These are phyloP conservation scores for Euphonia xanthogaster DNA, from an alignment of 2,797 vertebrate genomes.

Conservation along the genomic window DNA sequence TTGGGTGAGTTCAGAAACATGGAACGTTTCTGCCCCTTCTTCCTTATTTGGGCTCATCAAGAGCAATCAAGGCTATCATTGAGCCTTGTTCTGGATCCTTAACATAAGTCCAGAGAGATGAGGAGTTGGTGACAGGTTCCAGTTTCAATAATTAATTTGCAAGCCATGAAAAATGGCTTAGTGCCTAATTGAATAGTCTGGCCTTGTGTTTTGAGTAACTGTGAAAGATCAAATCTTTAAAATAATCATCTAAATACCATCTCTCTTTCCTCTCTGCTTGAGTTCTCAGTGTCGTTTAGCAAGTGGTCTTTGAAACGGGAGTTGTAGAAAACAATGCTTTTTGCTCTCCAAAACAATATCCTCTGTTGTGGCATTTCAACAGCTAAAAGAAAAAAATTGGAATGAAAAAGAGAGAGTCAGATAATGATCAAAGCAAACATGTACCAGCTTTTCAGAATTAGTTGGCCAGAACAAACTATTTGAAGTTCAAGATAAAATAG, in stretches of 20 bases:
- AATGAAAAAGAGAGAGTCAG: slow-evolving; percentile 6
- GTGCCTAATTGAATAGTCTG: slow-evolving; percentile 48
- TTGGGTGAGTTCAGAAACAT: neutral
- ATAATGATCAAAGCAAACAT: slow-evolving; percentile 34
- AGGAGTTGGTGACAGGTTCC: neutral
- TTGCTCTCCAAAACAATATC: slow-evolving; percentile 7
- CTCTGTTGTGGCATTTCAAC: slow-evolving; percentile 15
- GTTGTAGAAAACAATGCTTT: slow-evolving; percentile 21
- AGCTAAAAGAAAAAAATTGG: slow-evolving; percentile 5
- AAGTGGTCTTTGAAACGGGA: slow-evolving; percentile 22
- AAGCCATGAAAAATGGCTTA: slow-evolving; percentile 8
- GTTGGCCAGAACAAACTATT: neutral
- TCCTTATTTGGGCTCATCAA: neutral
- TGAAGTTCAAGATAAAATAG: slow-evolving; percentile 36
- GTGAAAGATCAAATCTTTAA: slow-evolving; percentile 37
- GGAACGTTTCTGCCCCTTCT: neutral
- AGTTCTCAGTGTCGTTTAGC: neutral
- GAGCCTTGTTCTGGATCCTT: neutral
- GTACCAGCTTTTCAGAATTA: slow-evolving; percentile 35
- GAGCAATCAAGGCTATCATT: neutral
- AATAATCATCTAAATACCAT: slow-evolving; percentile 30
- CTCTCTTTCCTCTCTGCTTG: slow-evolving; percentile 43
- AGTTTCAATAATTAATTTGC: slow-evolving; percentile 27
- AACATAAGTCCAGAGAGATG: neutral
- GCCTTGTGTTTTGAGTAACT: neutral